A percentile compares a stretch with the other conserved stretches of the same genome.
phyloP scores from a whole-genome alignment of 2,797 vertebrate genomes.

The Alauda arvensis region DNA sequence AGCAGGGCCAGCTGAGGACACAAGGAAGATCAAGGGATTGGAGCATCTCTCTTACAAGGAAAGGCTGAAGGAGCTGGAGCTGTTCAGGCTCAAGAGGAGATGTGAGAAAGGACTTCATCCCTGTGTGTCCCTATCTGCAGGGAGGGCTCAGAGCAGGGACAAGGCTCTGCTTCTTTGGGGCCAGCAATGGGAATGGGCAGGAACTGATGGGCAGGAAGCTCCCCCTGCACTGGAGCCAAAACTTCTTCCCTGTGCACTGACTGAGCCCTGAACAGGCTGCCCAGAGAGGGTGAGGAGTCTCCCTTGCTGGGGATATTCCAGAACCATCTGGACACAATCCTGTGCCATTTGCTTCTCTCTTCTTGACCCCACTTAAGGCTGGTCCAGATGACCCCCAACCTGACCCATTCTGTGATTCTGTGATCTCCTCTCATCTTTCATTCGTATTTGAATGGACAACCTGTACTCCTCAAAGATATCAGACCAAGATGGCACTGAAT shows the following conservation, averaged over 20 bases:
- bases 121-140: neutral
- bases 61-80: neutral
- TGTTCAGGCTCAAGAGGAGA: neutral
- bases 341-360: neutral
- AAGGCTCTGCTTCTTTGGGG: neutral
- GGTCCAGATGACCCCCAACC: neutral
- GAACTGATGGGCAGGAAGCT: neutral
- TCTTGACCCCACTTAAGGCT: neutral
- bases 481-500: neutral
- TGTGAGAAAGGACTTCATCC: neutral
- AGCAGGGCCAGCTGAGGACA: neutral
- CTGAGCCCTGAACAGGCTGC: fast-evolving
- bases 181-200: fast-evolving
- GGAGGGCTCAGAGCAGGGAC: neutral
- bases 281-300: neutral
- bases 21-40: neutral
- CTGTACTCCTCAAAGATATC: fast-evolving
- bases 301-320: neutral
- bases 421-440: neutral
- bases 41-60: too few relatives aligned
- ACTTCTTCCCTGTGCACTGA: neutral
- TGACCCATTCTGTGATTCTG: neutral
- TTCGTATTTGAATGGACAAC: neutral
- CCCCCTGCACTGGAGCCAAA: neutral
- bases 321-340: neutral